Percentiles rank a stretch among this genome's conserved stretches.
Evolutionary conservation across 2,113 vertebrate species (phyloP).

Genomic region (Procavia capensis): DNA sequence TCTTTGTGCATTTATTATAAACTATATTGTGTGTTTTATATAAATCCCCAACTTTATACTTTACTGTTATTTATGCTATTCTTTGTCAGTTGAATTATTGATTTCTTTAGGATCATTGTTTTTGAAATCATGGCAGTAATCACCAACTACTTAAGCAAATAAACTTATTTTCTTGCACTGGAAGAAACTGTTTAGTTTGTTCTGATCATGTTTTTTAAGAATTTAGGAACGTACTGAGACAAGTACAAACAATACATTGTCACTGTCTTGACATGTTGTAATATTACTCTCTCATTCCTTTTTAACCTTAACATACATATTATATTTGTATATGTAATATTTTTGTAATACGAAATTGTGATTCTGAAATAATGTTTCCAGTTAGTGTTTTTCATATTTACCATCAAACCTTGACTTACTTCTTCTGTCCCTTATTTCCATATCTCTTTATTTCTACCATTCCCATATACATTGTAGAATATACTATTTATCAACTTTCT

Average conservation of each 20-base stretch:
- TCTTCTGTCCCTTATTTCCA: neutral
- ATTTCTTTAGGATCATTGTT: neutral
- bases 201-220: neutral
- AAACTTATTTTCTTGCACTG: neutral
- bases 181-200: neutral
- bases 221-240: neutral
- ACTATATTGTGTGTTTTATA: neutral
- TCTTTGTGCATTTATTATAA: neutral
- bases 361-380: slow-evolving; percentile 32
- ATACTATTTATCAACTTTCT: neutral
- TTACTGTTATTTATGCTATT: neutral
- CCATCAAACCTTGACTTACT: neutral
- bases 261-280: slow-evolving; percentile 60
- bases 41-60: neutral
- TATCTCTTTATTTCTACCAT: neutral
- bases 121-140: neutral
- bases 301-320: neutral
- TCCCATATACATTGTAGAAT: neutral
- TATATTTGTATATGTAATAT: neutral
- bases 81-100: neutral
- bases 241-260: neutral
- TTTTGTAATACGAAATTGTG: slow-evolving; percentile 9
- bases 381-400: neutral
- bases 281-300: slow-evolving; percentile 33
- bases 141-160: neutral